Conservation (phyloP, 2,797 vertebrate species). For the Sebastes aleutianus region DNA sequence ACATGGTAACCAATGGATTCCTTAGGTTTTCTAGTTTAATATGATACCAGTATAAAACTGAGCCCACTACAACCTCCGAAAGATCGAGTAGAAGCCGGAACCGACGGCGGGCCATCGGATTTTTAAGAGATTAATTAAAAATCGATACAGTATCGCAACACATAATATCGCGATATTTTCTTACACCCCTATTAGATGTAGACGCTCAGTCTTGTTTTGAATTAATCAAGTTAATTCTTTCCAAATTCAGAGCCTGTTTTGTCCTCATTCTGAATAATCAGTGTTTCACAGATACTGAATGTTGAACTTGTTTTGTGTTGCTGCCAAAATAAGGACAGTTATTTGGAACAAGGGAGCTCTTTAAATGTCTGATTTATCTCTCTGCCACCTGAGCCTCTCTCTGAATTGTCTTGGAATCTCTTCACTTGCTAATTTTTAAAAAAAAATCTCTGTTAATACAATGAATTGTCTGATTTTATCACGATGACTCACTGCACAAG, state of each 20-base stretch:
- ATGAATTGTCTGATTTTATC: conserved; percentile 24
- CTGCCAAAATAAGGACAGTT: not conserved
- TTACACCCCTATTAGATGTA: not conserved
- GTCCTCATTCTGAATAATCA: not conserved
- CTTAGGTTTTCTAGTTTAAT: no score
- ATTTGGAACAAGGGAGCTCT: not conserved
- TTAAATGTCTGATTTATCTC: conserved; percentile 4
- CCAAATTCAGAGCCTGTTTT: not conserved
- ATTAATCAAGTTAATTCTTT: not conserved
- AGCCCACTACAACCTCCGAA: no score
- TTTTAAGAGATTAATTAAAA: no score
- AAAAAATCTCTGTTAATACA: not conserved
- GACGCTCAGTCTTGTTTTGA: not conserved
- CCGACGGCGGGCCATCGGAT: no score
- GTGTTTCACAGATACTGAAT: not conserved
- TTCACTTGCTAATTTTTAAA: not conserved
- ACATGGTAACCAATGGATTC: no score
- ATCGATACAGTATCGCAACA: no score
- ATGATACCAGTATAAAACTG: no score
- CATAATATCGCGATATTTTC: no score
- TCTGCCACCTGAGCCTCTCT: not conserved
- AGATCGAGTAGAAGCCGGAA: no score
- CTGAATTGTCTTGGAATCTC: not conserved
- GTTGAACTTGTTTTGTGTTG: not conserved
- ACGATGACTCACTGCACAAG: not conserved